A percentile compares a stretch with the other conserved stretches of the same genome.
phyloP scores from a whole-genome alignment of 2,888 invertebrate species.

The Troides oblongomaculatus region DNA sequence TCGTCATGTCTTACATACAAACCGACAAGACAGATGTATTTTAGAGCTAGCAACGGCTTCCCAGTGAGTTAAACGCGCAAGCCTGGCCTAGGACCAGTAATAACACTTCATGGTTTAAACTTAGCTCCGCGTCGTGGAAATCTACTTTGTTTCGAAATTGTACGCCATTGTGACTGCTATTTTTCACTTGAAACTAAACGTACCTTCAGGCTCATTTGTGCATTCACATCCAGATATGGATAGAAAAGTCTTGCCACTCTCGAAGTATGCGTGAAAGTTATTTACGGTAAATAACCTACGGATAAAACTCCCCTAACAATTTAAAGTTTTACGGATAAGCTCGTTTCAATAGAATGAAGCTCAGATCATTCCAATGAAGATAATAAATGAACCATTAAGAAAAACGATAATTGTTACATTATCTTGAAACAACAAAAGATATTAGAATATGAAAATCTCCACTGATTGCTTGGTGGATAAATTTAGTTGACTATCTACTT shows the following conservation, averaged over 20 bases:
- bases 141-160: background rate
- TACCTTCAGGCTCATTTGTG: background rate
- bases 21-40: constrained; percentile 25
- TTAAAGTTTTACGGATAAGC: too few relatives aligned
- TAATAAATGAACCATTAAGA: too few relatives aligned
- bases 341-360: too few relatives aligned
- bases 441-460: too few relatives aligned
- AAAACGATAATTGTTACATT: too few relatives aligned
- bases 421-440: too few relatives aligned
- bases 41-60: constrained; percentile 15
- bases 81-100: constrained; percentile 6
- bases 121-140: background rate
- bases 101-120: constrained; percentile 4
- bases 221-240: background rate
- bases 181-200: background rate
- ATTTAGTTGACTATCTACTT: too few relatives aligned
- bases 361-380: too few relatives aligned
- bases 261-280: background rate
- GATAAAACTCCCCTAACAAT: background rate
- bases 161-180: background rate
- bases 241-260: background rate
- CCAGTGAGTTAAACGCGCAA: constrained; percentile 6
- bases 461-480: too few relatives aligned
- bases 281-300: background rate
- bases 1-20: constrained; percentile 32